These are phyloP conservation scores for Axis porcinus DNA, from an alignment of 2,113 vertebrate genomes.

Conservation along the genomic window DNA sequence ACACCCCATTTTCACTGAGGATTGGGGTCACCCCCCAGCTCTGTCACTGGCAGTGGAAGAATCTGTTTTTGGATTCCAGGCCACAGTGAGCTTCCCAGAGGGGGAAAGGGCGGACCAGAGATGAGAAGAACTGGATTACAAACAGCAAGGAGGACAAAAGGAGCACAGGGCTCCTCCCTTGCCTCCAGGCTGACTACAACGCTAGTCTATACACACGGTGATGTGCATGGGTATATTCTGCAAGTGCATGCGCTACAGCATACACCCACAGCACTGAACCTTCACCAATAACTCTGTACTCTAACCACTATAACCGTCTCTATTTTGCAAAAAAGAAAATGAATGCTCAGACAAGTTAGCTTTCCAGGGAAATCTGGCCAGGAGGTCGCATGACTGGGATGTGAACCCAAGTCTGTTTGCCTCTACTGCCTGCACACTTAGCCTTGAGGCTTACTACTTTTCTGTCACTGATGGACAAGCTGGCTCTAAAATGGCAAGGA, in stretches of 20 bases:
- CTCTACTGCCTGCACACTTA: not conserved
- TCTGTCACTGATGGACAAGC: not conserved
- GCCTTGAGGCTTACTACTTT: not conserved
- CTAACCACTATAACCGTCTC: not conserved
- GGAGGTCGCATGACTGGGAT: not conserved
- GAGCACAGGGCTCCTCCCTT: not conserved
- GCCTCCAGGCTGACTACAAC: too few relatives aligned
- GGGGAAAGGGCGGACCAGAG: not conserved
- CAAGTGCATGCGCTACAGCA: accelerated
- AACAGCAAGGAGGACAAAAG: not conserved
- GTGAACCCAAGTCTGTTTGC: not conserved
- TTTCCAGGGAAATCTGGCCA: not conserved
- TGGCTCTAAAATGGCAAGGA: not conserved
- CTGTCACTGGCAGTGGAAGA: not conserved
- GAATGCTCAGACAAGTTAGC: not conserved
- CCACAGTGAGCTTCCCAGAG: not conserved
- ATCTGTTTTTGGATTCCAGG: not conserved
- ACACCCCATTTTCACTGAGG: not conserved
- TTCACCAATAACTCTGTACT: not conserved
- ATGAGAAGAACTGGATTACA: not conserved
- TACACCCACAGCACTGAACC: too few relatives aligned
- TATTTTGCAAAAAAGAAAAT: not conserved
- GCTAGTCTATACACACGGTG: accelerated
- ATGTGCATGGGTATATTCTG: not conserved
- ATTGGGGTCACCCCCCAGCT: not conserved